phyloP scores from a whole-genome alignment of 2,113 vertebrate species.

The Tinamus guttatus region DNA sequence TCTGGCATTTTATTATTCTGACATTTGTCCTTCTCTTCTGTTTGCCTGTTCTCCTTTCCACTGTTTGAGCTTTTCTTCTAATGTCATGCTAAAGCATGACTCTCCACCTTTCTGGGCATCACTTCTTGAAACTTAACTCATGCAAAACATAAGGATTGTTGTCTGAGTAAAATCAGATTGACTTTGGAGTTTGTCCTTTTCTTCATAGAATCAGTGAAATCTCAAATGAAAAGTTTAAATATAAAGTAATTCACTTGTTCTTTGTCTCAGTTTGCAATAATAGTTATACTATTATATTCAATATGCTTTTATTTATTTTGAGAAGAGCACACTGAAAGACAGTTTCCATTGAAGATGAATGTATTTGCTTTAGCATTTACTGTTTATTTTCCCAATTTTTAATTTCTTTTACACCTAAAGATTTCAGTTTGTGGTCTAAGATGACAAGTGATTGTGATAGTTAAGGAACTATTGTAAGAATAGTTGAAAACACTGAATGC shows the following conservation, averaged over 20 bases:
- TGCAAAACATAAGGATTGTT: neutral
- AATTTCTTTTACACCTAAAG: constrained; percentile 18
- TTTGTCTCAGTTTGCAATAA: neutral
- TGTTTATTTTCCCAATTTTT: constrained; percentile 31
- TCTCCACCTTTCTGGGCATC: neutral
- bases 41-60: neutral
- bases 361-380: neutral
- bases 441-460: neutral
- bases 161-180: neutral
- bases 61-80: neutral
- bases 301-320: neutral
- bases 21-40: neutral
- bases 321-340: neutral
- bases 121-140: neutral
- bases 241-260: neutral
- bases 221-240: neutral
- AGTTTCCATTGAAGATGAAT: neutral
- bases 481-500: neutral
- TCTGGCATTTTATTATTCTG: neutral
- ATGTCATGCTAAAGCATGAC: neutral
- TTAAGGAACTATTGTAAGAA: neutral
- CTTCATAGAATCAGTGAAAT: neutral
- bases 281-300: neutral
- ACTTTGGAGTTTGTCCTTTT: neutral
- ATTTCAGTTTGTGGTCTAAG: neutral